Evolutionary conservation across 2,888 invertebrate genomes (phyloP).

Genomic region (Piscicola geometra): DNA sequence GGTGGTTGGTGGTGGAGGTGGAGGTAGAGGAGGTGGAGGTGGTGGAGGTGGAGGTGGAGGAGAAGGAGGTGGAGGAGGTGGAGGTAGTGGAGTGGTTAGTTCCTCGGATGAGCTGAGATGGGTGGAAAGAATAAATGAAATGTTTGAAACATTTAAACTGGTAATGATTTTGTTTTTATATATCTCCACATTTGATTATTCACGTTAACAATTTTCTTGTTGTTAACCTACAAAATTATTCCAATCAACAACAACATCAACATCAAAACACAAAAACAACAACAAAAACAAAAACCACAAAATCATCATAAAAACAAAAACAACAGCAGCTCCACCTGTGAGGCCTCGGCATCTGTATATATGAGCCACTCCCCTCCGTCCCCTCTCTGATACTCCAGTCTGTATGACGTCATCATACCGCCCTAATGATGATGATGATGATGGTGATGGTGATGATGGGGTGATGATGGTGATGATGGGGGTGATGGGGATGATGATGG

Average conservation of each 20-base stretch:
- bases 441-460: neutral
- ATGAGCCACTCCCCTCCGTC: neutral
- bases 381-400: neutral
- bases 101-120: neutral
- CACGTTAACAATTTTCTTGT: too few relatives aligned
- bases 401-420: neutral
- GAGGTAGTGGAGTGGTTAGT: neutral
- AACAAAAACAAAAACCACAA: too few relatives aligned
- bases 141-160: neutral
- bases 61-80: neutral
- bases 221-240: too few relatives aligned
- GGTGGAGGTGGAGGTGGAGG: neutral
- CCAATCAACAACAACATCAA: too few relatives aligned
- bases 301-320: neutral
- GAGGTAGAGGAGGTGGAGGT: neutral
- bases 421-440: neutral
- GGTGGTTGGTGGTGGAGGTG: neutral
- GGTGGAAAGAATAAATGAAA: neutral
- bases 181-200: too few relatives aligned
- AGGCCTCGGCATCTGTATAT: neutral
- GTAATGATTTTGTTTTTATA: too few relatives aligned
- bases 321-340: neutral
- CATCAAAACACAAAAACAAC: too few relatives aligned
- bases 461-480: neutral
- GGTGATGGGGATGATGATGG: too few relatives aligned